phyloP scores from a whole-genome alignment of 2,797 vertebrate genomes.

The Lophotriccus pileatus region DNA sequence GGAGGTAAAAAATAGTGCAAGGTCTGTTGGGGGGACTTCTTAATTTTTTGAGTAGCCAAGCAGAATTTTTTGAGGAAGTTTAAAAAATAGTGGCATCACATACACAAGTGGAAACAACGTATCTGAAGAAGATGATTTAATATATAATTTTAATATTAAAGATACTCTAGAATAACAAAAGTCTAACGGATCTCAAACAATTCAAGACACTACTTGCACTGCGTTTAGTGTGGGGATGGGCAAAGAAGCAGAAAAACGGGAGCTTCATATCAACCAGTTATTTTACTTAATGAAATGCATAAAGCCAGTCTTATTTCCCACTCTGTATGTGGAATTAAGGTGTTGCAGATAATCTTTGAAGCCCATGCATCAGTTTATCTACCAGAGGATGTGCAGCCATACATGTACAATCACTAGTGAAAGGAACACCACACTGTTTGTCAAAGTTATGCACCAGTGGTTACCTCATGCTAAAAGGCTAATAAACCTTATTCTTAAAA shows the following conservation, averaged over 20 bases:
- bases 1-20: not conserved
- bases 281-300: conserved; percentile 59
- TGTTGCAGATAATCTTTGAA: conserved; percentile 64
- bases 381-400: conserved; percentile 56
- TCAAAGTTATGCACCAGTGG: conserved; percentile 44
- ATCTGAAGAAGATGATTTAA: conserved; percentile 32
- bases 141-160: conserved; percentile 60
- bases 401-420: conserved; percentile 55
- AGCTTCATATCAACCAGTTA: conserved; percentile 30
- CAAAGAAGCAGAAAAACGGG: not conserved
- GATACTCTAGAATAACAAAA: not conserved
- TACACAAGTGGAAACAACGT: conserved; percentile 61
- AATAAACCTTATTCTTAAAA: not conserved
- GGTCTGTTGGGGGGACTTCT: not conserved
- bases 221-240: not conserved
- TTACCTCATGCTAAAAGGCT: conserved; percentile 26
- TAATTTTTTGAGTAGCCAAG: conserved; percentile 39
- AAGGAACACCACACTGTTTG: conserved; percentile 59
- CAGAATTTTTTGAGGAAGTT: conserved; percentile 58
- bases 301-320: conserved; percentile 72
- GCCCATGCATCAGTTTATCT: conserved; percentile 66
- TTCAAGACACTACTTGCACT: conserved; percentile 30
- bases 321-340: conserved; percentile 53
- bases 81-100: conserved; percentile 60
- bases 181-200: not conserved